These are phyloP conservation scores for Eulemur macaco DNA, from an alignment of 2,113 vertebrate species.

Conservation along the genomic window DNA sequence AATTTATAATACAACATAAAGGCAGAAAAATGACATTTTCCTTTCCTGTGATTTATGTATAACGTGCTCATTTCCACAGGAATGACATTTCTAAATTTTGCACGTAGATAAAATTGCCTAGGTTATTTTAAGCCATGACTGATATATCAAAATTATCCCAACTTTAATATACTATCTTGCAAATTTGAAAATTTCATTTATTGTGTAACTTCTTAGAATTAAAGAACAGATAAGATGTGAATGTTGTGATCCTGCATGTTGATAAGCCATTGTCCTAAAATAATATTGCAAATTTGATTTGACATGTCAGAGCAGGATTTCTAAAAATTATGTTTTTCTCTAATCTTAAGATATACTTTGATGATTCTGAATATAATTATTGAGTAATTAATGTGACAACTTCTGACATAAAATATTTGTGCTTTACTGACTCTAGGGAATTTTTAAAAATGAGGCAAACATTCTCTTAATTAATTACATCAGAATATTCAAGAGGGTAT, in stretches of 20 bases:
- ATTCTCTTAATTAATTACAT: not conserved
- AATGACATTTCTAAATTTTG: constrained; percentile 36
- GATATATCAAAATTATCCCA: not conserved
- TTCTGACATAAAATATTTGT: not conserved
- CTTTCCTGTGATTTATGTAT: not conserved
- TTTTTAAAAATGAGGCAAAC: not conserved
- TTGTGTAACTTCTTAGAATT: not conserved
- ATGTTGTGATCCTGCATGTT: not conserved
- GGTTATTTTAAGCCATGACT: not conserved
- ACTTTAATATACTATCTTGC: not conserved
- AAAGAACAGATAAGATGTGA: not conserved
- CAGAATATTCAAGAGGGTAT: not conserved
- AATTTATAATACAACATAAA: not conserved
- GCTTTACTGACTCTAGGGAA: not conserved
- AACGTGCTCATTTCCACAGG: not conserved
- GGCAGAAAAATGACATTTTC: not conserved
- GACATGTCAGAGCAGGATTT: not conserved
- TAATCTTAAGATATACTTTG: not conserved
- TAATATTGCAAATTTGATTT: not conserved
- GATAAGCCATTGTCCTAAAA: not conserved
- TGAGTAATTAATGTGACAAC: not conserved
- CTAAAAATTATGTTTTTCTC: not conserved
- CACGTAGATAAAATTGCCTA: not conserved
- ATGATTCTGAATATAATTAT: not conserved
- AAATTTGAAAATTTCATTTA: not conserved